Evolutionary conservation across 2,113 vertebrate genomes (phyloP).

Genomic region (Limanda limanda): DNA sequence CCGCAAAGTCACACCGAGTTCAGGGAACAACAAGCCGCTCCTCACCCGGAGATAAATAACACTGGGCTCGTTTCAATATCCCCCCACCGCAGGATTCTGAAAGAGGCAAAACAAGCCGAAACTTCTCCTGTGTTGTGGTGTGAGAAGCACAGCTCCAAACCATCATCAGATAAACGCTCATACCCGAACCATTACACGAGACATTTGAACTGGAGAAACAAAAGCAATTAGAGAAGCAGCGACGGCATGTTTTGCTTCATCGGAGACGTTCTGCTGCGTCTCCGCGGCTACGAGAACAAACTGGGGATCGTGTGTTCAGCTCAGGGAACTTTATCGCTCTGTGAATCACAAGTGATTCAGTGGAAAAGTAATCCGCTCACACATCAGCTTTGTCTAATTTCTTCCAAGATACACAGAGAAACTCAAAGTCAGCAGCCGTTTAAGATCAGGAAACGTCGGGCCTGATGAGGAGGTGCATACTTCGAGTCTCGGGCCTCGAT

Average conservation of each 20-base stretch:
- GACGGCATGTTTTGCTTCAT: conserved; percentile 20
- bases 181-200: conserved; percentile 11
- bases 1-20: conserved; percentile 67
- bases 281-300: not conserved
- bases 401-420: conserved; percentile 60
- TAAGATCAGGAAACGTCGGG: conserved; percentile 32
- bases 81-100: not conserved
- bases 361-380: conserved; percentile 33
- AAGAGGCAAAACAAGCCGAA: not conserved
- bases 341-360: conserved; percentile 41
- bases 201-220: conserved; percentile 19
- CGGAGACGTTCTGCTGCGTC: conserved; percentile 27
- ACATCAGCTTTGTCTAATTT: conserved; percentile 26
- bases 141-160: conserved; percentile 1
- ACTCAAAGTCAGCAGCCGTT: conserved; percentile 47
- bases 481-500: conserved; percentile 37
- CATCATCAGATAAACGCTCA: conserved; percentile 32
- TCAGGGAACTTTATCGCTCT: not conserved
- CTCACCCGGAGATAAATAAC: conserved; percentile 21
- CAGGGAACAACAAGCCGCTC: conserved; percentile 30
- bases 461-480: conserved; percentile 35
- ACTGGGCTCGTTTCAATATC: not conserved
- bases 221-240: conserved; percentile 16
- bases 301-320: too few species aligned
- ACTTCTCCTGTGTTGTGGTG: conserved; percentile 17